These are phyloP conservation scores for Penelope pileata DNA, from an alignment of 2,113 vertebrate genomes.

Conservation along the genomic window DNA sequence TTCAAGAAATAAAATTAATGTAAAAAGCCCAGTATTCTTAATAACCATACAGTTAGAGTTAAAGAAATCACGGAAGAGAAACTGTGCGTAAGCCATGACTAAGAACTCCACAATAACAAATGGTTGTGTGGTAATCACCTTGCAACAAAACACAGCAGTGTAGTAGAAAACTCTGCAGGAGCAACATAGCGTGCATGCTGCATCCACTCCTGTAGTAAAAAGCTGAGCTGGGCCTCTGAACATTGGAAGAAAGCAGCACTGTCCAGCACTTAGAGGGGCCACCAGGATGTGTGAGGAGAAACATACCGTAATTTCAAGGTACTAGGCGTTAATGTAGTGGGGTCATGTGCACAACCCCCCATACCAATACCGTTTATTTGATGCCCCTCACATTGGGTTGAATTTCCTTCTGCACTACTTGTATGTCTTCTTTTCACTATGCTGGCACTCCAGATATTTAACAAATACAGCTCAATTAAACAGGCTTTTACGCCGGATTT, in stretches of 20 bases:
- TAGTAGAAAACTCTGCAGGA: not conserved
- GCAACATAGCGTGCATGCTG: not conserved
- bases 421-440: not conserved
- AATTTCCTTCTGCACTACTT: not conserved
- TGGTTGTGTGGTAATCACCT: not conserved
- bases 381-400: not conserved
- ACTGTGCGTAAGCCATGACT: not conserved
- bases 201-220: not conserved
- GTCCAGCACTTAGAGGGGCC: not conserved
- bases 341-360: not conserved
- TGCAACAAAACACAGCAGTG: not conserved
- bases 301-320: not conserved
- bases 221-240: not conserved
- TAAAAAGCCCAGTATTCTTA: not conserved
- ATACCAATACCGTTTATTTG: not conserved
- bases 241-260: not conserved
- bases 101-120: slow-evolving; percentile 30
- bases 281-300: not conserved
- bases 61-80: slow-evolving; percentile 56
- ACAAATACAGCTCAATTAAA: not conserved
- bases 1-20: not conserved
- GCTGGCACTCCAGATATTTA: not conserved
- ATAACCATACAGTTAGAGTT: not conserved
- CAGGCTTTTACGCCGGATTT: not conserved
- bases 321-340: not conserved